Percentiles rank a stretch among this genome's conserved stretches.
Conservation (phyloP, 2,888 invertebrate species). For the Andrena praecox region DNA sequence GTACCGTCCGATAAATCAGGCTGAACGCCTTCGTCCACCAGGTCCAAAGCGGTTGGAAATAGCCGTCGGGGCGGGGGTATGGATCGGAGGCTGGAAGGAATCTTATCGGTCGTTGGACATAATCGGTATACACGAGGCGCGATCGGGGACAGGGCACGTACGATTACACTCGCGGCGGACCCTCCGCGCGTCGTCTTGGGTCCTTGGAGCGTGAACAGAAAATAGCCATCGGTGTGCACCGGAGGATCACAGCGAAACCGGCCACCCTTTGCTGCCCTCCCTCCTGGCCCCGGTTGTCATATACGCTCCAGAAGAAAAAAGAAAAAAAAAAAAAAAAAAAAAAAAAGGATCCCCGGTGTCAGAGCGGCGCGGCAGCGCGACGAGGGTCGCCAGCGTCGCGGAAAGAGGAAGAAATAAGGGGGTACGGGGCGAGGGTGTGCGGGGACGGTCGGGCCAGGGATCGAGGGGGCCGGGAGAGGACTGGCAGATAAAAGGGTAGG, state of each 20-base stretch:
- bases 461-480: constrained; percentile 49
- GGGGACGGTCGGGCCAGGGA: constrained; percentile 4
- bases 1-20: constrained; percentile 39
- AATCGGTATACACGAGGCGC: constrained; percentile 41
- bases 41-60: constrained; percentile 48
- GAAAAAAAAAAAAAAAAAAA: constrained; percentile 14
- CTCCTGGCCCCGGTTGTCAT: not conserved
- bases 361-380: constrained; percentile 38
- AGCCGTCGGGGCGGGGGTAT: constrained; percentile 5
- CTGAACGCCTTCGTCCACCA: constrained; percentile 16
- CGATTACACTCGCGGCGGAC: constrained; percentile 53
- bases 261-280: not conserved
- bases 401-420: constrained; percentile 39
- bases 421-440: constrained; percentile 9
- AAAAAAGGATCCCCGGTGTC: constrained; percentile 44
- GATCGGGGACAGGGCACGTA: constrained; percentile 42
- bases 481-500: constrained; percentile 66
- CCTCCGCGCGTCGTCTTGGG: constrained; percentile 34
- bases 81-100: constrained; percentile 12
- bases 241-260: constrained; percentile 59
- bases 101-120: constrained; percentile 57
- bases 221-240: constrained; percentile 72
- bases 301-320: constrained; percentile 15
- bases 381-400: constrained; percentile 65
- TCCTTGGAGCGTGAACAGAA: constrained; percentile 69